These are phyloP conservation scores for Sthenelais limicola DNA, from an alignment of 2,888 invertebrate species.

Conservation along the genomic window DNA sequence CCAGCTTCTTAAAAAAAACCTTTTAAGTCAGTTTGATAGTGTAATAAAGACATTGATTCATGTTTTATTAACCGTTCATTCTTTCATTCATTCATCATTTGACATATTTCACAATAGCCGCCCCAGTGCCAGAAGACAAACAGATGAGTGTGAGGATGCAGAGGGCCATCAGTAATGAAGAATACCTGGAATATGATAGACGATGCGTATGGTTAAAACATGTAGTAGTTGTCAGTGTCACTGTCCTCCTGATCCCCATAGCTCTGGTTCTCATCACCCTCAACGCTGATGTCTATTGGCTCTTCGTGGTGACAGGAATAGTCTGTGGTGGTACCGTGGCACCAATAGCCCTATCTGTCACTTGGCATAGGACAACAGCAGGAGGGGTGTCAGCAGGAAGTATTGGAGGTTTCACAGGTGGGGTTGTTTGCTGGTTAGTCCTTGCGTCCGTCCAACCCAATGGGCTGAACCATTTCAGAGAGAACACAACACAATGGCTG, in stretches of 20 bases:
- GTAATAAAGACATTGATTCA: too few species aligned
- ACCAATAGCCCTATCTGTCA: slow-evolving; percentile 49
- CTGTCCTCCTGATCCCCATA: slow-evolving; percentile 46
- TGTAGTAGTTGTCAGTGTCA: slow-evolving; percentile 45
- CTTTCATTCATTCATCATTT: too few species aligned
- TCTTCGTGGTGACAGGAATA: slow-evolving; percentile 48
- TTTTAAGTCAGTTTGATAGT: too few species aligned
- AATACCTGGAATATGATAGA: slow-evolving; percentile 50
- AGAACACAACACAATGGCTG: slow-evolving; percentile 44
- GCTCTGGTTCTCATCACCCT: slow-evolving; percentile 46
- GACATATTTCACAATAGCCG: too few species aligned
- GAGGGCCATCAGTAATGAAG: slow-evolving; percentile 42
- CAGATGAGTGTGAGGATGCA: slow-evolving; percentile 40
- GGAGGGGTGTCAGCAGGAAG: slow-evolving; percentile 45
- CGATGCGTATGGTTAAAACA: slow-evolving; percentile 50
- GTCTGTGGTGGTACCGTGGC: slow-evolving; percentile 50
- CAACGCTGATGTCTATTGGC: slow-evolving; percentile 47
- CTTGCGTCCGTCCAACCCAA: slow-evolving; percentile 46
- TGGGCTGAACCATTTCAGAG: slow-evolving; percentile 48
- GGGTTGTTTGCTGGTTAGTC: slow-evolving; percentile 49
- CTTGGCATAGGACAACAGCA: slow-evolving; percentile 51
- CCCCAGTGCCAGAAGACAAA: slow-evolving; percentile 39
- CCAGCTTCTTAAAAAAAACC: too few species aligned
- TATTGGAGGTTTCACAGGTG: slow-evolving; percentile 45
- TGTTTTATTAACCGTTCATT: too few species aligned